A percentile compares a stretch with the other conserved stretches of the same genome.
Conservation (phyloP, 2,888 invertebrate genomes). For the Pedicia rivosa region DNA sequence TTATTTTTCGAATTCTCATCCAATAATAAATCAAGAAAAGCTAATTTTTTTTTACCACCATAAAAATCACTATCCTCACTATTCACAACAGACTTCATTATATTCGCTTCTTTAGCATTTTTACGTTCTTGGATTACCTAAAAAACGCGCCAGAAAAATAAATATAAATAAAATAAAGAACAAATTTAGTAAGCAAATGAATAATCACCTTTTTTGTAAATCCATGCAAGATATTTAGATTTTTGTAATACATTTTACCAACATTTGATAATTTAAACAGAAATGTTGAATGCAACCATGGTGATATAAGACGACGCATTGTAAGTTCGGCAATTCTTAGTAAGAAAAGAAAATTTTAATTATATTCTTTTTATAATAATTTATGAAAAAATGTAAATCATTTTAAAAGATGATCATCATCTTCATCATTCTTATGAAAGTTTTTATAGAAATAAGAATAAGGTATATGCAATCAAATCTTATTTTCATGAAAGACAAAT, state of each 20-base stretch:
- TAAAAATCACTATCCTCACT: neutral
- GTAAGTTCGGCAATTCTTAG: constrained; percentile 13
- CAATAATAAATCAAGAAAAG: constrained; percentile 23
- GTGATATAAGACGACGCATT: constrained; percentile 17
- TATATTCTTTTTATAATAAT: no score
- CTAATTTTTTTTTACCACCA: constrained; percentile 18
- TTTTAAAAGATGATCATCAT: no score
- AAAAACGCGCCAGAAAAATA: no score
- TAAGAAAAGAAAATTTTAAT: no score
- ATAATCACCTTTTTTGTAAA: constrained; percentile 32
- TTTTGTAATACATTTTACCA: constrained; percentile 28
- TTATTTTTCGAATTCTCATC: constrained; percentile 17
- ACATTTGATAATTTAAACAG: constrained; percentile 26
- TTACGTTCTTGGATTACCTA: neutral
- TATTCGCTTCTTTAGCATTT: neutral
- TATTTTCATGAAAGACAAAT: no score
- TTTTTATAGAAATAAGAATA: no score
- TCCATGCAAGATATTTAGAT: constrained; percentile 32
- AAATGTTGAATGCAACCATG: constrained; percentile 33
- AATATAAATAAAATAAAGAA: no score
- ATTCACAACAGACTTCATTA: neutral
- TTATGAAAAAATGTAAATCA: no score
- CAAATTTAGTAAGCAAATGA: no score
- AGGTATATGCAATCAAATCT: no score
- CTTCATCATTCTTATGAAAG: no score